Percentiles rank a stretch among this genome's conserved stretches.
These are phyloP conservation scores for Eueides isabella DNA, from an alignment of 1,140 invertebrate species.

Conservation along the genomic window DNA sequence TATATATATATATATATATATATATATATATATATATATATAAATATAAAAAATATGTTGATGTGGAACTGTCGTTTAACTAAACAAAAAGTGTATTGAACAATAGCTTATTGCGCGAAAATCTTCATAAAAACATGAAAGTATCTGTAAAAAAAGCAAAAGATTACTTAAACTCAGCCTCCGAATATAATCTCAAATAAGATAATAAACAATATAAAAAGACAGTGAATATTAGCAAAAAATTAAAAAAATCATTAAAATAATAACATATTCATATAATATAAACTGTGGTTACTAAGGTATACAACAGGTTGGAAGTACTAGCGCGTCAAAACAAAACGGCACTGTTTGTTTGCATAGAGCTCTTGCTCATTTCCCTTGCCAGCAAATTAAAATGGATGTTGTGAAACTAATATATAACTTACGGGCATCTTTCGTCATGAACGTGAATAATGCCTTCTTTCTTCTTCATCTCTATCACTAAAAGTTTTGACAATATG, in stretches of 20 bases:
- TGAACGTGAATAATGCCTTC: conserved; percentile 49
- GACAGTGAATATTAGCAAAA: neutral
- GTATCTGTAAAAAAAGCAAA: neutral
- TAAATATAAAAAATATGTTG: too few species aligned
- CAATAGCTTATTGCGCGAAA: too few species aligned
- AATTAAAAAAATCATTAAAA: neutral
- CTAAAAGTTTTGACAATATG: conserved; percentile 4
- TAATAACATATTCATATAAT: neutral
- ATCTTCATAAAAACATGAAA: too few species aligned
- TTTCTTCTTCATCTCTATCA: conserved; percentile 18
- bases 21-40: too few species aligned
- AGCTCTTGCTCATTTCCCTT: neutral
- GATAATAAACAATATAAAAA: neutral
- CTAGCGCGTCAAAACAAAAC: neutral
- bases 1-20: too few species aligned
- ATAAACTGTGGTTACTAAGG: neutral
- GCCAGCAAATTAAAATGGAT: neutral
- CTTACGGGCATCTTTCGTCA: conserved; percentile 59
- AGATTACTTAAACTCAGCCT: neutral
- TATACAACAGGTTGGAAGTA: neutral
- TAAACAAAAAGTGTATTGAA: too few species aligned
- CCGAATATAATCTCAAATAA: neutral
- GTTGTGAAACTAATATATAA: conserved; percentile 15
- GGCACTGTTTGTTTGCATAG: neutral
- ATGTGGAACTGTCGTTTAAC: too few species aligned